Base-by-base conservation (phyloP, 2,888 invertebrate genomes). In the Odontocerum albicorne region DNA sequence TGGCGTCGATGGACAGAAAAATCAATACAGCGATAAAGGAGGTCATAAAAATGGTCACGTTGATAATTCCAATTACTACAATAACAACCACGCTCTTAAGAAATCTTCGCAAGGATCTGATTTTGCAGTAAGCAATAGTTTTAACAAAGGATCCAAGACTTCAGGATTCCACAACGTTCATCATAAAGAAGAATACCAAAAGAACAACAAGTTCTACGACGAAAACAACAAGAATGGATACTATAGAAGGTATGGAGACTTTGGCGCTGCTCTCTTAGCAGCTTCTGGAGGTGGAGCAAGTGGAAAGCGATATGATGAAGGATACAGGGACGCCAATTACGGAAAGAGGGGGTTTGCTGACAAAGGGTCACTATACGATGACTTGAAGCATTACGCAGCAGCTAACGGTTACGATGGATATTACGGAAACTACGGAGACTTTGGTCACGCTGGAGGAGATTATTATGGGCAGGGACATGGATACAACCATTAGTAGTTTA, bases 141-240 rank as follows among this genome's bases (percentile, higher is more conserved):
- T 79, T 62, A 75, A 70, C 62, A 81, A 80, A 64, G 81, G 81
- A 0, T 75, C 75, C 13, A 81, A 81, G 65, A 79, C 80, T 0
- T 73, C 75, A 62, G 82, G 83, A 2, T 82, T 76, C 65, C 81
- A 82, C 62, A 75, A 74, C 61, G 74, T 81, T 1, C 78, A 80
- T 55, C 82, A 82, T 64, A 82, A 79, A 67, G 81, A 84, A 62
- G 83, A 83, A 65, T 83, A 80, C 64, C 78, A 82, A 62, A 82
- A 82, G 64, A 78, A 82, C 51, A 80, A 80, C 64, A 70, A 77
- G 54, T 81, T 81, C 68, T 82, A 79, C 63, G 82, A 81, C 65
- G 79, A 81, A 47, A 74, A 76, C 54, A 76, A 79, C 67, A 74
- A 75, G 6, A 77, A 71, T 58, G 82, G 80, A 2, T 70, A 72